Conservation (phyloP, 2,888 invertebrate species). For the Philereme transversata region DNA sequence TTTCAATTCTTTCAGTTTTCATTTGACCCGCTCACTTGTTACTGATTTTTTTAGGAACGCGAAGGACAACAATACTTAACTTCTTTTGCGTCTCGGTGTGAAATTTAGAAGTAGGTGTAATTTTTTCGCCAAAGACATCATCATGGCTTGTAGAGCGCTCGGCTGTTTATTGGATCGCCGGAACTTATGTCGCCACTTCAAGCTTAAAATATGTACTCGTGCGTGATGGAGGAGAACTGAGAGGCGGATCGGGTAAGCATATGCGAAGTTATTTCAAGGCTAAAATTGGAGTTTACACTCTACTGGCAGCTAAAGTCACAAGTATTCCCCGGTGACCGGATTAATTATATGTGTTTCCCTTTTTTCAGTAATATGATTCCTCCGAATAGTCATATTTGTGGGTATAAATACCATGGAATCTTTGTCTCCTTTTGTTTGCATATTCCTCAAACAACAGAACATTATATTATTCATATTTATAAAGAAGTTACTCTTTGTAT, state of each 20-base stretch:
- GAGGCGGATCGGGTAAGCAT: conserved; percentile 51
- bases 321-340: conserved; percentile 30
- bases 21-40: conserved; percentile 37
- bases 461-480: too few species aligned
- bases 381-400: conserved; percentile 6
- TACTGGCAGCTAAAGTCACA: conserved; percentile 55
- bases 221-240: conserved; percentile 41
- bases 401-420: not conserved
- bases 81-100: conserved; percentile 42
- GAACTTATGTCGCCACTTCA: conserved; percentile 40
- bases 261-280: conserved; percentile 57
- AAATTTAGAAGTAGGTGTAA: conserved; percentile 42
- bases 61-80: conserved; percentile 47
- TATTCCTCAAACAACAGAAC: conserved; percentile 47
- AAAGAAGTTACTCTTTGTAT: conserved; percentile 32
- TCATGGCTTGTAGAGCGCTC: conserved; percentile 44
- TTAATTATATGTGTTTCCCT: conserved; percentile 32
- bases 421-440: conserved; percentile 14
- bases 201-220: conserved; percentile 42
- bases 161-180: conserved; percentile 27
- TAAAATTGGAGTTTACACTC: conserved; percentile 52
- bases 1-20: conserved; percentile 38
- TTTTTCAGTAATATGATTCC: conserved; percentile 4
- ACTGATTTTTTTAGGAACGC: conserved; percentile 44
- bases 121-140: conserved; percentile 47